These are phyloP conservation scores for Stratiolaelaps scimitus DNA, from an alignment of 1,140 invertebrate genomes.

Conservation along the genomic window DNA sequence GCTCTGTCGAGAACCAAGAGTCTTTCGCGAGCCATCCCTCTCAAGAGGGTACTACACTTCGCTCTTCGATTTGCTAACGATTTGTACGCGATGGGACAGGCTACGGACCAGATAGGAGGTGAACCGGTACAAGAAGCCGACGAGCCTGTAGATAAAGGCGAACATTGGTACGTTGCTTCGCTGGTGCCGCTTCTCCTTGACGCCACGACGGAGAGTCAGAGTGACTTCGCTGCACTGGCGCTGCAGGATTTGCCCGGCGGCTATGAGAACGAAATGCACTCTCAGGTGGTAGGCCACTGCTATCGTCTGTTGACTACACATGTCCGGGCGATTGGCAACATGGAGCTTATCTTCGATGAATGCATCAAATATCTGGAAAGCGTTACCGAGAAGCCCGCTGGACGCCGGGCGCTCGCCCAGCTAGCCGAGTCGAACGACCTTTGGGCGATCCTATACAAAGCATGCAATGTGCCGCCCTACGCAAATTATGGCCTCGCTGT, in stretches of 20 bases:
- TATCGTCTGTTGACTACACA: constrained; percentile 8
- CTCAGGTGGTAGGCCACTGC: constrained; percentile 20
- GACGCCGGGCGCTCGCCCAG: background rate
- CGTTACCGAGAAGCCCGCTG: constrained; percentile 9
- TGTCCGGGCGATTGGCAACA: constrained; percentile 9
- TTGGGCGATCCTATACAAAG: constrained; percentile 6
- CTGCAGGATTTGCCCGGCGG: constrained; percentile 22
- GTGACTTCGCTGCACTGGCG: constrained; percentile 41
- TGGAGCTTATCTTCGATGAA: constrained; percentile 21
- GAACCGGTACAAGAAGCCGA: constrained; percentile 44
- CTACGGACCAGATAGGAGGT: constrained; percentile 37
- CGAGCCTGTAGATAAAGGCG: too few relatives aligned
- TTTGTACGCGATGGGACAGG: background rate
- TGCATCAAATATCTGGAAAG: constrained; percentile 23
- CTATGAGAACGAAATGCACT: constrained; percentile 15
- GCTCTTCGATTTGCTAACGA: constrained; percentile 24
- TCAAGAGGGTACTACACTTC: constrained; percentile 20
- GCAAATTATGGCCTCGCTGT: constrained; percentile 1
- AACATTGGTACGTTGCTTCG: too few relatives aligned
- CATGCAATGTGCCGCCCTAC: constrained; percentile 5
- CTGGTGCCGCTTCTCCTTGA: constrained; percentile 61
- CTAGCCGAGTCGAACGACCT: background rate
- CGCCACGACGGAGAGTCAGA: constrained; percentile 55
- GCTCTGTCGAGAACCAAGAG: constrained; percentile 8
- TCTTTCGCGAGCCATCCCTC: constrained; percentile 2